A percentile compares a stretch with the other conserved stretches of the same genome.
phyloP scores from a whole-genome alignment of 2,888 invertebrate species.

The Cybosia mesomella region DNA sequence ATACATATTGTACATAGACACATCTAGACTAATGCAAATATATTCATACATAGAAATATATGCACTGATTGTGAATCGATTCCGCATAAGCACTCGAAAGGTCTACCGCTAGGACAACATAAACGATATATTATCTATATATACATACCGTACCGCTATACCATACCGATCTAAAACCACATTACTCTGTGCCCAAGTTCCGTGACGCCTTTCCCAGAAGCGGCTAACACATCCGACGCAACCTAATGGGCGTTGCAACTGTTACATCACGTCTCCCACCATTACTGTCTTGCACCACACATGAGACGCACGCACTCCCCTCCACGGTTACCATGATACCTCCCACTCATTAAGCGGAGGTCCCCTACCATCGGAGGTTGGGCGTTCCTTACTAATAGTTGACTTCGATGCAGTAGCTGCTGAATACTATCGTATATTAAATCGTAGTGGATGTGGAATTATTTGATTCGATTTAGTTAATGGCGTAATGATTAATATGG shows the following conservation, averaged over 20 bases:
- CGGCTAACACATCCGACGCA: neutral
- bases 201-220: slow-evolving; percentile 6
- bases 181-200: neutral
- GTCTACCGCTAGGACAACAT: no score
- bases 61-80: no score
- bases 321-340: slow-evolving; percentile 70
- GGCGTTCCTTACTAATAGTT: slow-evolving; percentile 10
- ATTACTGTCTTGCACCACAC: slow-evolving; percentile 52
- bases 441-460: neutral
- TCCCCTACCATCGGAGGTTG: slow-evolving; percentile 14
- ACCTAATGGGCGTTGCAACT: slow-evolving; percentile 19
- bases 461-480: slow-evolving; percentile 2
- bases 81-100: no score
- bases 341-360: slow-evolving; percentile 75
- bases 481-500: no score
- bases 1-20: no score
- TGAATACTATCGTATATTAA: neutral
- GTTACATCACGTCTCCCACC: slow-evolving; percentile 33
- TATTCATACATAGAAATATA: neutral
- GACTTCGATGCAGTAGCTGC: neutral
- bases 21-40: neutral
- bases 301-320: slow-evolving; percentile 67
- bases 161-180: neutral
- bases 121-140: no score
- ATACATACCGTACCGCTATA: neutral